Percentiles rank a stretch among this genome's conserved stretches.
Conservation (phyloP, 1,140 invertebrate species). For the Aphelinus certus region DNA sequence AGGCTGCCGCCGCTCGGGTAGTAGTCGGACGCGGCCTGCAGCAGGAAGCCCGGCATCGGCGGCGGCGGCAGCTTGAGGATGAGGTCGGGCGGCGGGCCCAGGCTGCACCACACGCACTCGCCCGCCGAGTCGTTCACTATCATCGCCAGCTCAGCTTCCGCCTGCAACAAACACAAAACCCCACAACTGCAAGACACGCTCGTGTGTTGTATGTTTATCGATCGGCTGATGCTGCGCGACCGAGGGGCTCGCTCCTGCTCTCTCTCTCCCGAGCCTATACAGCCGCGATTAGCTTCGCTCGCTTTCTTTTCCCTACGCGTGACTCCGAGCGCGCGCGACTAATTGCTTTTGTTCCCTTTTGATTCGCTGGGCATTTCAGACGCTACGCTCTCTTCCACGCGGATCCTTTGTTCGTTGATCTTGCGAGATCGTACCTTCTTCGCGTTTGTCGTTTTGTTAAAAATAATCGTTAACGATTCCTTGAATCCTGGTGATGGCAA, state of each 20-base stretch:
- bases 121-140: constrained; percentile 46
- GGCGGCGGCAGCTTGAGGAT: constrained; percentile 84
- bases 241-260: neutral
- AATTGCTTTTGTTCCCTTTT: too few relatives aligned
- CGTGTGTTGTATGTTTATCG: neutral
- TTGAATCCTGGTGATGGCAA: too few relatives aligned
- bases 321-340: too few relatives aligned
- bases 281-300: neutral
- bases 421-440: too few relatives aligned
- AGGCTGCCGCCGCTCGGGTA: constrained; percentile 1
- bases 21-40: constrained; percentile 13
- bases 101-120: constrained; percentile 65
- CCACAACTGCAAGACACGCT: neutral
- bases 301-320: neutral
- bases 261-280: neutral
- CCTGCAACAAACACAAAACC: neutral
- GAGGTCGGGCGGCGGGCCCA: constrained; percentile 82
- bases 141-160: constrained; percentile 27
- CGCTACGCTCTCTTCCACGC: too few relatives aligned
- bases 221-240: neutral
- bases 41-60: constrained; percentile 74
- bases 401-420: too few relatives aligned
- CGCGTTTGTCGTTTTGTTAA: too few relatives aligned
- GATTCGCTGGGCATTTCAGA: too few relatives aligned
- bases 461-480: too few relatives aligned